Conservation (phyloP, 2,888 invertebrate genomes). For the Sacculina carcini region DNA sequence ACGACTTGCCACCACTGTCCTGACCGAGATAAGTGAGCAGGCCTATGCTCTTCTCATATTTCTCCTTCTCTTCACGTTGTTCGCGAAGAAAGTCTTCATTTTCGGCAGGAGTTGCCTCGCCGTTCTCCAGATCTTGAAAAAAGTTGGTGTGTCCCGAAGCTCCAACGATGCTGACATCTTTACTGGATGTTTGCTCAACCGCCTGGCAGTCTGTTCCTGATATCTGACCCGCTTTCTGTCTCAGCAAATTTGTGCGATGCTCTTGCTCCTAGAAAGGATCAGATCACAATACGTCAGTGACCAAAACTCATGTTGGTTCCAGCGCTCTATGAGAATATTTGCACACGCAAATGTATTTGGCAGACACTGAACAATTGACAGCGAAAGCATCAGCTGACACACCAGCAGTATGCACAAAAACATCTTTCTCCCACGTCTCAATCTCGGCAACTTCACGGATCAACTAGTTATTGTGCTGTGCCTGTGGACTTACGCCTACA, state of each 20-base stretch:
- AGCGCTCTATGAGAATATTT: too few relatives aligned
- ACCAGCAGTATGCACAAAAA: too few relatives aligned
- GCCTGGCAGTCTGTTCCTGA: conserved; percentile 15
- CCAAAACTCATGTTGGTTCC: too few relatives aligned
- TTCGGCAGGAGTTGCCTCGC: conserved; percentile 31
- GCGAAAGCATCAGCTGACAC: too few relatives aligned
- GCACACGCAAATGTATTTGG: too few relatives aligned
- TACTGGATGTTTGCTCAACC: conserved; percentile 7
- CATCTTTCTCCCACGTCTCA: too few relatives aligned
- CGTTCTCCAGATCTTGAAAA: conserved; percentile 58
- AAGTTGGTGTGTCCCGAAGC: conserved; percentile 43
- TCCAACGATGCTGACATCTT: conserved; percentile 10
- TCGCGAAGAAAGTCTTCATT: conserved; percentile 75
- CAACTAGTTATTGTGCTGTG: too few relatives aligned
- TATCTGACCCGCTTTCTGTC: conserved; percentile 29
- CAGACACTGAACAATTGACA: too few relatives aligned
- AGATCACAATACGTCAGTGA: conserved; percentile 1
- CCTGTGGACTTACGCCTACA: too few relatives aligned
- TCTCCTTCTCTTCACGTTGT: conserved; percentile 67
- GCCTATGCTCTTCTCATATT: conserved; percentile 92
- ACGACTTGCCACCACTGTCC: conserved; percentile 18
- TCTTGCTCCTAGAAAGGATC: conserved; percentile 38
- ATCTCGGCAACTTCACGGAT: too few relatives aligned
- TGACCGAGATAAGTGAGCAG: conserved; percentile 86
- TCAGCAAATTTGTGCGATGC: conserved; percentile 42